Percentiles rank a stretch among this genome's conserved stretches.
phyloP scores from a whole-genome alignment of 2,888 invertebrate genomes.

The Lasioglossum vierecki region DNA sequence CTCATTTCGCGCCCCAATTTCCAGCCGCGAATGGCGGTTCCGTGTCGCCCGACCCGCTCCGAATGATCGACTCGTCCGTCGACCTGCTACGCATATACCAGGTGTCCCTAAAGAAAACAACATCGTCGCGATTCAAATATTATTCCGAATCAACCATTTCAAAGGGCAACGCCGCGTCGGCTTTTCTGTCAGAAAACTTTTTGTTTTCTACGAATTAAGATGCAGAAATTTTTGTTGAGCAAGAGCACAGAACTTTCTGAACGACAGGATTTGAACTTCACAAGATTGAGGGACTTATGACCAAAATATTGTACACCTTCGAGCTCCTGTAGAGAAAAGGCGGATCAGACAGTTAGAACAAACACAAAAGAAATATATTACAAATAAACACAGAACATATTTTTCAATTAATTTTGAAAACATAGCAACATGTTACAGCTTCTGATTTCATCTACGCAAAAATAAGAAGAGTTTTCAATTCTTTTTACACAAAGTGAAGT shows the following conservation, averaged over 20 bases:
- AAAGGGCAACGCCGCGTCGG: background rate
- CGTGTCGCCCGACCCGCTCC: slow-evolving; percentile 39
- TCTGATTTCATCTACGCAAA: background rate
- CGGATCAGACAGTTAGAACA: background rate
- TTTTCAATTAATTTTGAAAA: background rate
- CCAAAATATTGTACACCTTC: background rate
- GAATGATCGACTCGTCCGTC: slow-evolving; percentile 15
- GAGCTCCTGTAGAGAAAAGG: background rate
- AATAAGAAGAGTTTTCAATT: background rate
- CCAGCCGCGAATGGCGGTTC: slow-evolving; percentile 48
- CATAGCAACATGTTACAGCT: too few relatives aligned
- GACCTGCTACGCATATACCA: background rate
- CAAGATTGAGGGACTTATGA: background rate
- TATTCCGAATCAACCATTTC: background rate
- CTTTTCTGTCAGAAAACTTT: background rate
- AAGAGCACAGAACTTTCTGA: background rate
- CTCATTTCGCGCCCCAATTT: slow-evolving; percentile 49
- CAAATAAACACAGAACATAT: background rate
- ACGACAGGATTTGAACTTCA: background rate
- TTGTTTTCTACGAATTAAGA: background rate
- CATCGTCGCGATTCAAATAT: background rate
- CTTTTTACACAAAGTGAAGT: background rate
- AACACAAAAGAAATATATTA: background rate
- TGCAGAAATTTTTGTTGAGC: background rate
- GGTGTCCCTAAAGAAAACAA: slow-evolving; percentile 11